Conservation (phyloP, 2,888 invertebrate species). For the Corythucha ciliata region DNA sequence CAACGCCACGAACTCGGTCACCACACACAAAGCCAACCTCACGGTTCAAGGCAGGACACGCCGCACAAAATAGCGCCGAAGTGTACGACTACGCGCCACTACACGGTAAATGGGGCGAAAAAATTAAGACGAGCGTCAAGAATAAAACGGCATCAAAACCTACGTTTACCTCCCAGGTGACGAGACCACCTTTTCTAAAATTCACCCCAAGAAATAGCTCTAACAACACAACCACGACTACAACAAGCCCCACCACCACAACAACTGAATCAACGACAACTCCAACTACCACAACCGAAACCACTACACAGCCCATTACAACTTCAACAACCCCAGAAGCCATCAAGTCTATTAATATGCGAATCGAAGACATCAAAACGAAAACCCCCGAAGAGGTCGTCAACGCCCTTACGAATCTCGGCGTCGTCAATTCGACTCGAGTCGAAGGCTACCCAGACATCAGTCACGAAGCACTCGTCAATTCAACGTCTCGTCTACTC, state of each 20-base stretch:
- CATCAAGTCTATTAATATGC: constrained; percentile 11
- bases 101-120: constrained; percentile 26
- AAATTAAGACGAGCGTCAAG: constrained; percentile 20
- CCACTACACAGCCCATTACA: neutral
- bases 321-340: neutral
- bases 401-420: constrained; percentile 25
- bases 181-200: too few species aligned
- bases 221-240: constrained; percentile 5
- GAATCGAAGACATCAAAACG: constrained; percentile 16
- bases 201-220: too few species aligned
- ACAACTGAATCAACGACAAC: constrained; percentile 5
- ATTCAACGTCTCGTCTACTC: constrained; percentile 11
- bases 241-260: neutral
- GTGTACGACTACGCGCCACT: constrained; percentile 23
- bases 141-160: neutral
- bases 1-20: too few species aligned
- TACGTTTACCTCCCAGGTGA: neutral
- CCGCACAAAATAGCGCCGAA: constrained; percentile 15
- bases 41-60: too few species aligned
- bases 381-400: constrained; percentile 31
- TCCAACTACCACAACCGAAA: neutral
- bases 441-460: constrained; percentile 17
- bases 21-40: too few species aligned
- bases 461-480: constrained; percentile 14
- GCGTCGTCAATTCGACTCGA: constrained; percentile 19